Evolutionary conservation across 2,888 invertebrate species (phyloP).

Genomic region (Zaprionus bogoriensis): DNA sequence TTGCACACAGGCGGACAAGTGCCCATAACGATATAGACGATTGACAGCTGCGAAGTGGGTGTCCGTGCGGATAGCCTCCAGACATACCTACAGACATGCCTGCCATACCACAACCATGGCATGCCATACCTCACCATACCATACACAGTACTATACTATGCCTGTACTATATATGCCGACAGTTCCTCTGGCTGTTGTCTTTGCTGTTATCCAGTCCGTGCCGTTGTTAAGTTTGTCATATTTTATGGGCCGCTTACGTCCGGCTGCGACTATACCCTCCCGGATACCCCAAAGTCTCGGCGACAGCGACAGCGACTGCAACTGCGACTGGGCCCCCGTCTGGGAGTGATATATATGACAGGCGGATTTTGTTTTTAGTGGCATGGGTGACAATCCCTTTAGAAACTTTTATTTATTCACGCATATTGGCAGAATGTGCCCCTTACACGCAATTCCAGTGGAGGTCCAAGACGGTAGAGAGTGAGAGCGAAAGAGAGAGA

Average conservation of each 20-base stretch:
- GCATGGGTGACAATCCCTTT: constrained; percentile 76
- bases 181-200: constrained; percentile 46
- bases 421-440: constrained; percentile 70
- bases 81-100: too few species aligned
- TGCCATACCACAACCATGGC: too few species aligned
- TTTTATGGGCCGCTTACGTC: constrained; percentile 69
- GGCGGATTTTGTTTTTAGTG: constrained; percentile 73
- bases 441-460: constrained; percentile 63
- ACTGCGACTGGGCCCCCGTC: constrained; percentile 31
- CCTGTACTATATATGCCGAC: constrained; percentile 43
- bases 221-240: constrained; percentile 71
- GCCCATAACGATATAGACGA: constrained; percentile 71
- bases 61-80: constrained; percentile 47
- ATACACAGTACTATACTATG: too few species aligned
- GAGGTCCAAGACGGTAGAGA: too few species aligned
- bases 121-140: too few species aligned
- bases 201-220: constrained; percentile 60
- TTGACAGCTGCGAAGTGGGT: constrained; percentile 73
- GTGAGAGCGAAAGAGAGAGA: constrained; percentile 21
- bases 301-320: neutral
- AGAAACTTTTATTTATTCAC: constrained; percentile 73
- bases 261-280: constrained; percentile 37
- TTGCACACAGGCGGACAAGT: too few species aligned
- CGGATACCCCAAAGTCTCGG: neutral
- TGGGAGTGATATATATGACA: constrained; percentile 72